Conservation (phyloP, 53 echinoderm and acorn worm species). For the Paelopatides confundens region DNA sequence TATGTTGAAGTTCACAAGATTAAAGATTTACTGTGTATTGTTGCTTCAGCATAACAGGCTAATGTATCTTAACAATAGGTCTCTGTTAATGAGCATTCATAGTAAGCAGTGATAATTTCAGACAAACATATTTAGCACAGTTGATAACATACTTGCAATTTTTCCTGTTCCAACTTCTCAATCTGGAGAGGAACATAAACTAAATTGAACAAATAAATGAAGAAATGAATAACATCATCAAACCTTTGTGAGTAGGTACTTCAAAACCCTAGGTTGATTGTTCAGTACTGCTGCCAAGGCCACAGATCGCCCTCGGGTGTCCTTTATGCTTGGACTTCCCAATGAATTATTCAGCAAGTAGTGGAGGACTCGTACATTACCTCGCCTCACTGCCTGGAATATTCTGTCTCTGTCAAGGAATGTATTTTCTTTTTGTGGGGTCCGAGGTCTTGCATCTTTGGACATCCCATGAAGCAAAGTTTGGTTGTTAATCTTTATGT, state of each 20-base stretch:
- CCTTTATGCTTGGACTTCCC: constrained; percentile 57
- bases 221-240: not conserved
- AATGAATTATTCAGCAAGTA: constrained; percentile 74
- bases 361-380: constrained; percentile 88
- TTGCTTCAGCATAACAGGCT: too few relatives aligned
- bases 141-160: too few relatives aligned
- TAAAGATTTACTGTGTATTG: too few relatives aligned
- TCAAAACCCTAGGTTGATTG: constrained; percentile 79
- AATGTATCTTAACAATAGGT: too few relatives aligned
- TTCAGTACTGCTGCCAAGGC: constrained; percentile 86
- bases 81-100: too few relatives aligned
- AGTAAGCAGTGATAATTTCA: too few relatives aligned
- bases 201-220: too few relatives aligned
- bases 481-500: constrained; percentile 53
- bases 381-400: constrained; percentile 81
- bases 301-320: constrained; percentile 72
- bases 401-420: constrained; percentile 46
- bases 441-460: not conserved
- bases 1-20: too few relatives aligned
- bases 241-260: constrained; percentile 94
- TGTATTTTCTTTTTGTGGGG: not conserved
- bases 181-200: too few relatives aligned
- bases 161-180: too few relatives aligned
- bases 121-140: too few relatives aligned
- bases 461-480: not conserved